phyloP scores from a whole-genome alignment of 1,140 invertebrate species.

The Whitmania pigra region DNA sequence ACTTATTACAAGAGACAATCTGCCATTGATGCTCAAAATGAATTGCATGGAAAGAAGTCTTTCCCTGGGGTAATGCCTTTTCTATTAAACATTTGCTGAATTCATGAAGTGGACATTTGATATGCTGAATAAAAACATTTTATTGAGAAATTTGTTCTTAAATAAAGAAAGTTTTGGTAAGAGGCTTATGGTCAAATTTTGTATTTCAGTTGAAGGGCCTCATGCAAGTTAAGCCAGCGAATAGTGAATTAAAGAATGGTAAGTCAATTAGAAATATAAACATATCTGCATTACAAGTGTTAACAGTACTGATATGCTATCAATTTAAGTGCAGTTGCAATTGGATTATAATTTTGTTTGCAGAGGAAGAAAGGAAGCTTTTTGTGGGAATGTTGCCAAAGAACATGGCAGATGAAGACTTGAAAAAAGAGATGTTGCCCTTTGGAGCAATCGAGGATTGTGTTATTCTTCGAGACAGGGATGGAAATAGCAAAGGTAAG shows the following conservation, averaged over 20 bases:
- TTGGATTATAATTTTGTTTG: slow-evolving; percentile 24
- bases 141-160: background rate
- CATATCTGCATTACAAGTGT: too few species aligned
- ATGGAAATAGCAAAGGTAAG: slow-evolving; percentile 43
- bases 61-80: slow-evolving; percentile 74
- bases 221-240: slow-evolving; percentile 94
- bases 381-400: slow-evolving; percentile 98
- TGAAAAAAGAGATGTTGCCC: slow-evolving; percentile 77
- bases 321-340: too few species aligned
- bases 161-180: too few species aligned
- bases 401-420: slow-evolving; percentile 86
- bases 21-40: slow-evolving; percentile 64
- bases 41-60: slow-evolving; percentile 73
- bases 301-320: too few species aligned
- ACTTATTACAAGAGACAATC: slow-evolving; percentile 84
- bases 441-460: slow-evolving; percentile 95
- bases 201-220: slow-evolving; percentile 81
- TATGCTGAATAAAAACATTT: background rate
- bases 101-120: slow-evolving; percentile 29
- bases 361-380: slow-evolving; percentile 69
- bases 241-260: slow-evolving; percentile 89
- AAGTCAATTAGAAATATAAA: too few species aligned
- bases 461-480: slow-evolving; percentile 82
- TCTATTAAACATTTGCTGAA: background rate
- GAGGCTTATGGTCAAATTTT: background rate